Base-by-base conservation (phyloP, 1,140 invertebrate species). In the Calephelis virginiensis region DNA sequence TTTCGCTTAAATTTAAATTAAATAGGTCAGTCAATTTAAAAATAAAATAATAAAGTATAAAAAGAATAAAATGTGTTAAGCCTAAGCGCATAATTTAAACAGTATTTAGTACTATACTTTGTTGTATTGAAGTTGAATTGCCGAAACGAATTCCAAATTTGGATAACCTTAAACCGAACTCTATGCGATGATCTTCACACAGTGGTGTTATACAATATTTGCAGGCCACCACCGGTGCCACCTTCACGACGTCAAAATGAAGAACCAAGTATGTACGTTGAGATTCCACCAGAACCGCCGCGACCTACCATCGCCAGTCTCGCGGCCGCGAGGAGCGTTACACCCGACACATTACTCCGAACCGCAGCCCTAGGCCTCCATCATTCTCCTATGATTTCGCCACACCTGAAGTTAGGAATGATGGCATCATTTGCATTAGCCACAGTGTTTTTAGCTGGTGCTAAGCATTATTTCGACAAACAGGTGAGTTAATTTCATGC, bases 381-480 rank as follows among this genome's bases (percentile, higher is more conserved):
- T 56, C 85, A 91, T 65, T 82, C 86, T 14, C 90, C 91, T 13
- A 84, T 92, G 80, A 88, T 93, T 86, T 92, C 92, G 4, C 89
- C 92, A 13, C 93, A 93, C 66, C 75, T 93, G 11, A 94, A 93
- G 75, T 95, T 93, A 77, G 94, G 93, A 17, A 93, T 95, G 89
- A 94, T 94, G 77, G 94, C 94, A 47, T 94, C 93, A 0, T 93
- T 95, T 71, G 92, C 94, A 11, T 75, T 95, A 14, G 93, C 93
- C 6, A 94, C 94, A 9, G 91, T 94, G 12, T 94, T 95, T 73
- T 89, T 95, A 37, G 94, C 92, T 2, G 93, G 93, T 17, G 93
- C 93, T 0, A 95, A 94, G 81, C 94, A 94, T 82, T 95, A 95
- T 73, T 94, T 95, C 67, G 93, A 94, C 75, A 90, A 94, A 77